These are phyloP conservation scores for Chromis chromis DNA, from an alignment of 2,797 vertebrate genomes.

Conservation along the genomic window DNA sequence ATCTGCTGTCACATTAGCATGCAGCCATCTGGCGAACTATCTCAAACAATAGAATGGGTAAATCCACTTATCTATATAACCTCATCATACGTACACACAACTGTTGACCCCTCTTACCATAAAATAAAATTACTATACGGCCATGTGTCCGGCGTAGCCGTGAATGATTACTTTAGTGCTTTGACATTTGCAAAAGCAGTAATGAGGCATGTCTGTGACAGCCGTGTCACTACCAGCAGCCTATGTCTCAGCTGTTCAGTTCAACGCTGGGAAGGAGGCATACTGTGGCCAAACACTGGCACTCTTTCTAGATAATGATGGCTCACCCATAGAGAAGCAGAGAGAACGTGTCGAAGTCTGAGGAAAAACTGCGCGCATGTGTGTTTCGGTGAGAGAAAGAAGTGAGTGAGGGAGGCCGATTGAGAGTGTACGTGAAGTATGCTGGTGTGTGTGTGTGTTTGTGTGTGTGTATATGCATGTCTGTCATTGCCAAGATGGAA, in stretches of 20 bases:
- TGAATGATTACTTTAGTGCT: conserved; percentile 87
- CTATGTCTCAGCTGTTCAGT: conserved; percentile 81
- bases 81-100: conserved; percentile 37
- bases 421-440: conserved; percentile 59
- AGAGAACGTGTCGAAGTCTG: conserved; percentile 76
- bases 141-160: conserved; percentile 79
- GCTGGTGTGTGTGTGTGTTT: conserved; percentile 35
- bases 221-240: conserved; percentile 85
- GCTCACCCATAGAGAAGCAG: conserved; percentile 76
- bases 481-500: conserved; percentile 82
- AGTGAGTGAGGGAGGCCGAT: conserved; percentile 65
- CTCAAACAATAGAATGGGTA: conserved; percentile 37
- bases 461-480: conserved; percentile 48
- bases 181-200: conserved; percentile 87
- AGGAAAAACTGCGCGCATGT: conserved; percentile 72
- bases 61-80: conserved; percentile 51
- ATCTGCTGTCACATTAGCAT: conserved; percentile 74
- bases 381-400: conserved; percentile 68
- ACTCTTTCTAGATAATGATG: conserved; percentile 82
- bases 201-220: conserved; percentile 87
- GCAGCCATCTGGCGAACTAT: conserved; percentile 48
- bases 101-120: conserved; percentile 72
- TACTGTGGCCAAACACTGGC: conserved; percentile 81
- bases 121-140: conserved; percentile 73
- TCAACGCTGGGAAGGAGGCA: conserved; percentile 73